Evolutionary conservation across 2,113 vertebrate genomes (phyloP).

Genomic region (Dasyornis broadbenti): DNA sequence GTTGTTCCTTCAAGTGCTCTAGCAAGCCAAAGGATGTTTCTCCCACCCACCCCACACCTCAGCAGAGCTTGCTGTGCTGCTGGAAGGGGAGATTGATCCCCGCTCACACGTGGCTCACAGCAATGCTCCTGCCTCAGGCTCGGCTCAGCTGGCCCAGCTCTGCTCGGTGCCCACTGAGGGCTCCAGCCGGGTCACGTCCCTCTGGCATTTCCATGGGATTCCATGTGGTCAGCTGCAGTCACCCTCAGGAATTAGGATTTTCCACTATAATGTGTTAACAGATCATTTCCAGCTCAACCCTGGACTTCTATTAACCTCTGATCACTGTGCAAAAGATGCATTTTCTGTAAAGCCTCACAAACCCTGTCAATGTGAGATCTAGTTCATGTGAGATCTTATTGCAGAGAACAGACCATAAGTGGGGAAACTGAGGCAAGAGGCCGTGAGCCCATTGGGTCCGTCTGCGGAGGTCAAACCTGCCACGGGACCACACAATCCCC

Average conservation of each 20-base stretch:
- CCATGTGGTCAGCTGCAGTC: not conserved
- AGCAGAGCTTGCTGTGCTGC: not conserved
- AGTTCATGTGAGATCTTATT: not conserved
- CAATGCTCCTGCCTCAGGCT: not conserved
- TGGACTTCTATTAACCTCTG: not conserved
- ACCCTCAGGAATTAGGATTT: not conserved
- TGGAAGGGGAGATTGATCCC: not conserved
- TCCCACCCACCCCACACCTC: not conserved
- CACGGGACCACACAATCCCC: rapidly evolving
- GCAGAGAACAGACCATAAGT: rapidly evolving
- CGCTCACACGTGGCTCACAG: not conserved
- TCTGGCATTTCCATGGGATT: not conserved
- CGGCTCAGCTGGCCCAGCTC: rapidly evolving
- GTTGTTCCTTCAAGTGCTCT: not conserved
- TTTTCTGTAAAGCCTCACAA: not conserved
- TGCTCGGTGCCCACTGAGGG: rapidly evolving
- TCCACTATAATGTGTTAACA: not conserved
- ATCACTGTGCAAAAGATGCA: not conserved
- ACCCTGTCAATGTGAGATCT: not conserved
- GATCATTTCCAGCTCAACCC: not conserved
- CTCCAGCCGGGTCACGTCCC: rapidly evolving
- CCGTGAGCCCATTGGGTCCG: not conserved
- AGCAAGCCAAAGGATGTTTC: not conserved
- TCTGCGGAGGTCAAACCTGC: not conserved
- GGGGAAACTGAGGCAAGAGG: conserved; percentile 7